Evolutionary conservation across 2,797 vertebrate species (phyloP).

Genomic region (Enteromius thamalakanensis): DNA sequence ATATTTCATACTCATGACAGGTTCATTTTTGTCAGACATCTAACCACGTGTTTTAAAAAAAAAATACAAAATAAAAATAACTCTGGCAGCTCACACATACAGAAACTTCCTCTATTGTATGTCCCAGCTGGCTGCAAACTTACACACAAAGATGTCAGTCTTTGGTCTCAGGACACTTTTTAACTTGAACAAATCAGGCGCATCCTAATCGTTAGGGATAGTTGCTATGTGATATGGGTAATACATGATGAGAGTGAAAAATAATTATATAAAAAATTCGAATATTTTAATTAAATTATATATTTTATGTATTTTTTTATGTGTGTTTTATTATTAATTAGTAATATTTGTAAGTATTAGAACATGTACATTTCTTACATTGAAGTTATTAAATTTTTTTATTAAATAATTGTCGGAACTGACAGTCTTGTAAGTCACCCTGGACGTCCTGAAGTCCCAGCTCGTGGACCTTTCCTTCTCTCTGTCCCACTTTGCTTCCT

Average conservation of each 20-base stretch:
- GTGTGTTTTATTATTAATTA: not conserved
- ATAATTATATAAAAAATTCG: too few relatives aligned
- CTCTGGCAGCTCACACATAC: slow-evolving; percentile 48
- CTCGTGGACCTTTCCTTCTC: too few relatives aligned
- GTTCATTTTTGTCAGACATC: slow-evolving; percentile 60
- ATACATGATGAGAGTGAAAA: not conserved
- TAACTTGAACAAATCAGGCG: not conserved
- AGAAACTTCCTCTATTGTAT: slow-evolving; percentile 48
- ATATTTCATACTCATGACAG: not conserved
- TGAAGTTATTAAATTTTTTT: not conserved
- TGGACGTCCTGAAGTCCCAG: too few relatives aligned
- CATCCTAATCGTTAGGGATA: not conserved
- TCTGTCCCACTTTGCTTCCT: too few relatives aligned
- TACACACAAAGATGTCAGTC: not conserved
- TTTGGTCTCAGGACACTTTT: not conserved
- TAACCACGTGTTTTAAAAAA: slow-evolving; percentile 63
- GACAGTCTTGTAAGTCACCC: too few relatives aligned
- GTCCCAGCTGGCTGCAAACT: slow-evolving; percentile 17
- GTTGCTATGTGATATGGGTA: not conserved
- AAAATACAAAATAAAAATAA: slow-evolving; percentile 64
- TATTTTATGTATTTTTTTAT: not conserved
- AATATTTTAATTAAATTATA: too few relatives aligned
- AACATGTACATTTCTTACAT: not conserved
- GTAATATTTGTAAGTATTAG: not conserved
- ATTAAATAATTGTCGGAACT: too few relatives aligned